Conservation (phyloP, 1,140 invertebrate genomes). For the Sarcophaga peregrina region DNA sequence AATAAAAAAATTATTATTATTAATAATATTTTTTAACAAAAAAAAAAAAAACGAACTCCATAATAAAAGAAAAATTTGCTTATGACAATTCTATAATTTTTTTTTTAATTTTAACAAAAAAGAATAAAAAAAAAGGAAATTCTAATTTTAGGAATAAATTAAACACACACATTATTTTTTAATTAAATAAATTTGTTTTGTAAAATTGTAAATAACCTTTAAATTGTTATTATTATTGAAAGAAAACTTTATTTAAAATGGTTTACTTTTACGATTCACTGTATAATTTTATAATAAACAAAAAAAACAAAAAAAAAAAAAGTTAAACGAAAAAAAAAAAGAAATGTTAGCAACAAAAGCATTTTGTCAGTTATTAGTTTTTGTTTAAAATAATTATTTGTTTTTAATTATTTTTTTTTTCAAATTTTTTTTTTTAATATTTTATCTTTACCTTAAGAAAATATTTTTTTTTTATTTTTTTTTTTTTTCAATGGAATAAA, state of each 20-base stretch:
- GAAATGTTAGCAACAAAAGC: conserved; percentile 65
- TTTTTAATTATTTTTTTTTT: conserved; percentile 27
- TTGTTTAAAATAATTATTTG: conserved; percentile 43
- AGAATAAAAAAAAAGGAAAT: not conserved
- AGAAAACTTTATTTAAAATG: conserved; percentile 11
- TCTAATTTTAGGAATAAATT: conserved; percentile 29
- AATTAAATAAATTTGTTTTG: too few species aligned
- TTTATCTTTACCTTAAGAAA: too few species aligned
- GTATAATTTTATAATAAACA: conserved; percentile 21
- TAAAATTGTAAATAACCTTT: conserved; percentile 8
- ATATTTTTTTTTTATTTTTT: not conserved
- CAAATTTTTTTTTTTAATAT: conserved; percentile 36
- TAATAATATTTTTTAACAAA: conserved; percentile 19
- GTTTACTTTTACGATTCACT: not conserved
- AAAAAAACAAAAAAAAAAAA: not conserved
- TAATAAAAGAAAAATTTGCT: not conserved
- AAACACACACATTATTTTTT: too few species aligned
- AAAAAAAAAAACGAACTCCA: not conserved
- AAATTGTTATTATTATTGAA: conserved; percentile 10
- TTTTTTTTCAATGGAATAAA: not conserved
- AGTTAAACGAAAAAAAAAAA: too few species aligned
- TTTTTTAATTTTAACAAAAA: not conserved
- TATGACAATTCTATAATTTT: too few species aligned
- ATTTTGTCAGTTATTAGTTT: conserved; percentile 68
- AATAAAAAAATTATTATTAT: conserved; percentile 26